A percentile compares a stretch with the other conserved stretches of the same genome.
phyloP scores from a whole-genome alignment of 2,797 vertebrate genomes.

The Bucorvus abyssinicus region DNA sequence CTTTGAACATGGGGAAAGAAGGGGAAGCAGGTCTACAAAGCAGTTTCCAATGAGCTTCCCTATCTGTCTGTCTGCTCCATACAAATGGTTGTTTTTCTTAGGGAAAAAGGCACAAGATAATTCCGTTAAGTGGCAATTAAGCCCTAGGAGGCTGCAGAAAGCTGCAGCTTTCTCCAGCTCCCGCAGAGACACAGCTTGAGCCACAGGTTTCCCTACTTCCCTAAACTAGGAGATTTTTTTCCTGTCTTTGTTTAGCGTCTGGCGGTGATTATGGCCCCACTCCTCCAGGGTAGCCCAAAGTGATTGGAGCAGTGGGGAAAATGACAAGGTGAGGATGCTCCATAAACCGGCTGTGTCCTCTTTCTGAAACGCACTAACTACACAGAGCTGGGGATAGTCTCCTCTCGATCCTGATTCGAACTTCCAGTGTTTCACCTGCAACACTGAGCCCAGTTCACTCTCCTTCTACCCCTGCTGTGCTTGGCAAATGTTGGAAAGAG shows the following conservation, averaged over 20 bases:
- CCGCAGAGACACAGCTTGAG: conserved; percentile 25
- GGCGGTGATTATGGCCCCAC: background rate
- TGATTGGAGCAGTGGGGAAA: background rate
- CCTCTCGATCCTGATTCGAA: background rate
- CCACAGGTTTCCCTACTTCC: background rate
- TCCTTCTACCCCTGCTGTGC: background rate
- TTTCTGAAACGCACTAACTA: background rate
- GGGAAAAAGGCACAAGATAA: conserved; percentile 8
- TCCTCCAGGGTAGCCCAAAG: background rate
- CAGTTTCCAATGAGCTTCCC: background rate
- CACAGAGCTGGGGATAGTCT: background rate
- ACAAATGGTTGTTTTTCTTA: conserved; percentile 14
- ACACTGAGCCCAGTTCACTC: background rate
- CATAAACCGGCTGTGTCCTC: background rate
- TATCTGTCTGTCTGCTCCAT: background rate
- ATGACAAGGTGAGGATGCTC: background rate
- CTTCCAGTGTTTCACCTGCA: background rate
- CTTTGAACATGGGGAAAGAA: background rate
- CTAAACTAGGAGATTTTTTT: background rate
- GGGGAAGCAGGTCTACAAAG: background rate
- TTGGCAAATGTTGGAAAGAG: background rate
- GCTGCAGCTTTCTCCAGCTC: conserved; percentile 30
- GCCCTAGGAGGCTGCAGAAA: conserved; percentile 28
- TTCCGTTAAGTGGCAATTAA: conserved; percentile 43
- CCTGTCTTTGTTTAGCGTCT: background rate